A percentile compares a stretch with the other conserved stretches of the same genome.
Evolutionary conservation across 2,888 invertebrate genomes (phyloP).

Genomic region (Scaeva pyrastri): DNA sequence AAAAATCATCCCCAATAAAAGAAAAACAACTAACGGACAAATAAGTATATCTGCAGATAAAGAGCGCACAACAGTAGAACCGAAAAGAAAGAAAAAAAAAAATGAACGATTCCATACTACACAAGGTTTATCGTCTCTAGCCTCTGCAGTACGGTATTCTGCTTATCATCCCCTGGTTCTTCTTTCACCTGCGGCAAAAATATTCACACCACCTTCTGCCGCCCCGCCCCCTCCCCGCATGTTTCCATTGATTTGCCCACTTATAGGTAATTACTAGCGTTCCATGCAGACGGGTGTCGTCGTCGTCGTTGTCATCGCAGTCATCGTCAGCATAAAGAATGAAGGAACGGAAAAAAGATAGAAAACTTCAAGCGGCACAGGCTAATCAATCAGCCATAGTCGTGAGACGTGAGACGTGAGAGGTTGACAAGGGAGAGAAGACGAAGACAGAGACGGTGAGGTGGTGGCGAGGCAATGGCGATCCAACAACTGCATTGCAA

Average conservation of each 20-base stretch:
- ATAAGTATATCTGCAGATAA: slow-evolving; percentile 63
- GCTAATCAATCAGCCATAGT: slow-evolving; percentile 56
- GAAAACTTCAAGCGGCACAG: neutral
- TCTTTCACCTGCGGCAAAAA: slow-evolving; percentile 65
- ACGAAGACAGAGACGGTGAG: neutral
- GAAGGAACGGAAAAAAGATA: slow-evolving; percentile 6
- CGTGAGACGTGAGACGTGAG: neutral
- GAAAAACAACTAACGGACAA: slow-evolving; percentile 37
- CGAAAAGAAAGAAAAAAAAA: slow-evolving; percentile 2
- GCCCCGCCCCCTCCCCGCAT: too few relatives aligned
- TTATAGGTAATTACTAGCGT: slow-evolving; percentile 67
- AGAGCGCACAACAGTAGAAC: slow-evolving; percentile 32
- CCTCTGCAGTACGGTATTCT: slow-evolving; percentile 60
- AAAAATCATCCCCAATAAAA: slow-evolving; percentile 6
- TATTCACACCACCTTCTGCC: neutral
- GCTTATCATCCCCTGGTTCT: slow-evolving; percentile 49
- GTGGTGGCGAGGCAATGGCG: too few relatives aligned
- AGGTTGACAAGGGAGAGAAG: slow-evolving; percentile 51
- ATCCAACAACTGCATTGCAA: too few relatives aligned
- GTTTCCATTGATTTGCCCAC: slow-evolving; percentile 47
- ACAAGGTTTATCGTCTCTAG: slow-evolving; percentile 1
- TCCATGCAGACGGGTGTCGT: slow-evolving; percentile 39
- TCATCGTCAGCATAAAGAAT: slow-evolving; percentile 25
- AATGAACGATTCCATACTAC: slow-evolving; percentile 42
- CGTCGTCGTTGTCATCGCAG: neutral